Evolutionary conservation across 2,797 vertebrate genomes (phyloP).

Genomic region (Glossophaga mutica): DNA sequence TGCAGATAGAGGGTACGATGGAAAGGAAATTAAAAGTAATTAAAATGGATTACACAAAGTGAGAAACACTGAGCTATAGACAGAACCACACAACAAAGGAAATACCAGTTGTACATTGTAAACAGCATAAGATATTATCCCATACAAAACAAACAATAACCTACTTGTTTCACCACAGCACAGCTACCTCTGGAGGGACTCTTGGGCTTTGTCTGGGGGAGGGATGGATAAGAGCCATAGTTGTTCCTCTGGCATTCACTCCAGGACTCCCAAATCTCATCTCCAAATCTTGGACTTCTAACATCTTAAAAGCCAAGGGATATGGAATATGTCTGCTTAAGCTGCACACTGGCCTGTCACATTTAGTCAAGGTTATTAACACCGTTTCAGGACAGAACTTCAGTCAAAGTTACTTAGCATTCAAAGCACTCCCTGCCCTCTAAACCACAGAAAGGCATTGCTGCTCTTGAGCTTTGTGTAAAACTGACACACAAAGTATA

Average conservation of each 20-base stretch:
- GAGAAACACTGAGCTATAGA: neutral
- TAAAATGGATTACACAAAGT: neutral
- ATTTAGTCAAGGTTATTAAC: neutral
- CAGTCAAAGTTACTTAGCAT: neutral
- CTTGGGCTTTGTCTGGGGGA: neutral
- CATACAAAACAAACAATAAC: neutral
- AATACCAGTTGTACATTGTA: neutral
- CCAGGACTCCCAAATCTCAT: neutral
- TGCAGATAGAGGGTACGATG: neutral
- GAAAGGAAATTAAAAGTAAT: neutral
- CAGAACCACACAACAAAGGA: neutral
- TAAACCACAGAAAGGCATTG: neutral
- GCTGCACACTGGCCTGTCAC: neutral
- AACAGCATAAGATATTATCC: neutral
- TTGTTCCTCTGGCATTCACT: neutral
- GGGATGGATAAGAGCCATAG: fast-evolving
- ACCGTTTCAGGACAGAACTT: neutral
- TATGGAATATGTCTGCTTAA: neutral
- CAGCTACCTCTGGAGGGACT: no score
- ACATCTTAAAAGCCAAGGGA: neutral
- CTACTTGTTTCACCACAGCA: neutral
- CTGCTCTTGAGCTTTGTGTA: neutral
- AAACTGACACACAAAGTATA: neutral
- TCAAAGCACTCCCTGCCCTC: neutral
- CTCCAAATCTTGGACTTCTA: neutral